These are phyloP conservation scores for Hydropotes inermis DNA, from an alignment of 2,113 vertebrate genomes.

Conservation along the genomic window DNA sequence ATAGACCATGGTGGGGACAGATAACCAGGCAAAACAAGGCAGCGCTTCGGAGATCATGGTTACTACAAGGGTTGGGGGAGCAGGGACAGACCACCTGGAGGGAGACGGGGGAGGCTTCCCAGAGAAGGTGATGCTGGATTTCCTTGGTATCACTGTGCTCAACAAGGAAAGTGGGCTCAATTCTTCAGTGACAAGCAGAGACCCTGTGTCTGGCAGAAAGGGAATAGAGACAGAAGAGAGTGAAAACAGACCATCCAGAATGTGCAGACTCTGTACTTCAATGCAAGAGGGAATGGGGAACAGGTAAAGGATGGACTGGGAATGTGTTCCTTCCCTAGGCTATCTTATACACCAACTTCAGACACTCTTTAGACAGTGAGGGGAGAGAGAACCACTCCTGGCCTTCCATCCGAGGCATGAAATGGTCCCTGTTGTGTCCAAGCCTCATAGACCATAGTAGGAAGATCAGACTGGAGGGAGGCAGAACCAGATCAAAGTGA, in stretches of 20 bases:
- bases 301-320: background rate
- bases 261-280: accelerated
- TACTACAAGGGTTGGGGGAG: too few species aligned
- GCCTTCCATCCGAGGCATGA: too few species aligned
- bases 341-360: background rate
- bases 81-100: background rate
- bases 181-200: background rate
- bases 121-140: background rate
- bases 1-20: background rate
- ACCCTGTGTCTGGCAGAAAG: background rate
- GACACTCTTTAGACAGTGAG: background rate
- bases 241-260: background rate
- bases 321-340: background rate
- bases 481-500: background rate
- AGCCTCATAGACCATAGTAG: background rate
- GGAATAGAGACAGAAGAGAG: background rate
- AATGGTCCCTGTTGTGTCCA: background rate
- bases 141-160: accelerated
- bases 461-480: background rate
- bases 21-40: background rate
- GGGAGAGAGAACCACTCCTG: background rate
- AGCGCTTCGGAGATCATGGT: background rate
- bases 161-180: background rate
- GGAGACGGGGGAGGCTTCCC: background rate
- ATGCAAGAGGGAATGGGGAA: background rate